Evolutionary conservation across 2,888 invertebrate genomes (phyloP).

Genomic region (Pheosia tremula): DNA sequence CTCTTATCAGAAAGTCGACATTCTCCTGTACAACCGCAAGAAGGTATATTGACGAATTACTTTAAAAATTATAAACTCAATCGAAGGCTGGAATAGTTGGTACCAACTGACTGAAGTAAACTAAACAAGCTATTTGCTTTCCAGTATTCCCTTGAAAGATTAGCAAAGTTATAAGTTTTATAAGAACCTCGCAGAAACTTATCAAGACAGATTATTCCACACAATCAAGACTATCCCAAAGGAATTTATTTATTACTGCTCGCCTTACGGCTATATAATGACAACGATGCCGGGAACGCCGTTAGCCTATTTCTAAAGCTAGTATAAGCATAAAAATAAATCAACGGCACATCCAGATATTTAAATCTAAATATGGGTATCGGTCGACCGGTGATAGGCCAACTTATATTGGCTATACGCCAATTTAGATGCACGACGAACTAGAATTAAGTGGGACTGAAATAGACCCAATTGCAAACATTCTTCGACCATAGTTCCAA

Average conservation of each 20-base stretch:
- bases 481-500: slow-evolving; percentile 11
- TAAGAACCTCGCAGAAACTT: too few relatives aligned
- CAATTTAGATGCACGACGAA: slow-evolving; percentile 25
- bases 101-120: too few relatives aligned
- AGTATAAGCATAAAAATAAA: slow-evolving; percentile 6
- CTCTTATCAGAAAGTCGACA: too few relatives aligned
- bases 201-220: not conserved
- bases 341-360: not conserved
- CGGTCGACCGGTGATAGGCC: slow-evolving; percentile 27
- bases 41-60: too few relatives aligned
- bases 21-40: too few relatives aligned
- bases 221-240: not conserved
- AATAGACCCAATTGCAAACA: slow-evolving; percentile 38
- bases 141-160: not conserved
- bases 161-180: not conserved
- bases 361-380: slow-evolving; percentile 33
- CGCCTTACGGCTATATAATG: slow-evolving; percentile 4
- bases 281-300: slow-evolving; percentile 10
- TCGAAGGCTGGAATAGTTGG: too few relatives aligned
- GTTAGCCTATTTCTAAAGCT: slow-evolving; percentile 16
- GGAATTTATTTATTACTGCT: not conserved
- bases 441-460: slow-evolving; percentile 26
- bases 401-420: slow-evolving; percentile 37
- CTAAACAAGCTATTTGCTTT: too few relatives aligned
- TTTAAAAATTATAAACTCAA: too few relatives aligned